Base-by-base conservation (phyloP, 2,797 vertebrate species). In the Garrulus glandarius region DNA sequence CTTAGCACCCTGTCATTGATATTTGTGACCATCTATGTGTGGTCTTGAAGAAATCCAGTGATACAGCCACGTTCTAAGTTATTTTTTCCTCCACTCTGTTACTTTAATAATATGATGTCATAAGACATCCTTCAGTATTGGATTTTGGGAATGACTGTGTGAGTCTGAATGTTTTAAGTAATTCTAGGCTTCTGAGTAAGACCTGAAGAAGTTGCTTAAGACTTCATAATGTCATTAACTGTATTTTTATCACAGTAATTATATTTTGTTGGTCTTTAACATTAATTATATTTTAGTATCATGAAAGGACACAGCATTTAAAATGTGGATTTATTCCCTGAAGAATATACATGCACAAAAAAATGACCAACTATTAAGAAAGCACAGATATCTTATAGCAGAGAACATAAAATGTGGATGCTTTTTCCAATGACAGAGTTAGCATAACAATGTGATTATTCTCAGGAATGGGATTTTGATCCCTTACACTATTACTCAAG, bases 401-500 rank as follows among this genome's bases (percentile, higher is more conserved):
- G 37, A 84, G 26, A 81, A 41, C 8, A n/a, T 79, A 81, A 81
- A 64, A 60, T 71, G 37, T 18, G n/a, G 14, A 36, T 89, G 26
- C 94, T 98, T 96, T 96, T 97, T 97, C 96, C 56, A 64, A 91
- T 98, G 95, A 95, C 90, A 68, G 49, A 68, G 83, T 92, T 67
- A 81, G 26, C 94, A 97, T 97, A 98, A 96, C 78, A n/a, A 4
- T 72, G 71, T 68, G 64, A 91, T 98, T 95, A 78, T 95, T 82
- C 72, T 97, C 92, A 91, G 87, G 83, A 36, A 88, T 87, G 68
- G 96, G 97, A 98, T 92, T 88, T 79, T 91, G n/a, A 80, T 91
- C 39, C 98, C 94, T 97, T 84, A n/a, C 83, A 96, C 94, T 97
- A 94, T 96, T 91, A 96, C 81, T 92, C 84, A 91, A 64, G 81